Evolutionary conservation across 2,888 invertebrate species (phyloP), one percentile per base, ranked within the genome.

Genomic region (Polymixis flavicincta): DNA sequence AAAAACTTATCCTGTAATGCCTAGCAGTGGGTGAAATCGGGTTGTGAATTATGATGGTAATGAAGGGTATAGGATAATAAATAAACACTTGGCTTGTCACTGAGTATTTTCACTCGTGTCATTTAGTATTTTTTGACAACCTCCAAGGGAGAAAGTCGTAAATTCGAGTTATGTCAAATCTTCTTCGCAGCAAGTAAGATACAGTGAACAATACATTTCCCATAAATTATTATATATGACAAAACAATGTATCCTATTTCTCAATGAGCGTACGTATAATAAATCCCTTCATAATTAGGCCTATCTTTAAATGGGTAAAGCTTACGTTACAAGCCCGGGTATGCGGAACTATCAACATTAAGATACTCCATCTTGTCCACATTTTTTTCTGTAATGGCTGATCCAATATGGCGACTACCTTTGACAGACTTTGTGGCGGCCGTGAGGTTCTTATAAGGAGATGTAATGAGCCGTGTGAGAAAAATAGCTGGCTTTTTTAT

Each of bases 341-440:
- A 87, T 86, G 84, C 87, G 87, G 87, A 86, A 87, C 85, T 78
- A 59, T 11, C 32, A 57, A 60, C 65, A 71, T 71, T 75, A 66
- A 75, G 60, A 45, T 55, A 63, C 60, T 75, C 32, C 63, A 74
- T 76, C 78, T 67, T 83, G 69, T 32, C 57, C 61, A 84, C 87
- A 87, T 88, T 85, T 89, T n/a, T 89, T 84, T 87, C 78, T 66
- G 76, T 87, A 88, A 90, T 91, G 84, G 87, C 81, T 55, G 72
- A 37, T 69, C 88, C 52, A 82, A 92, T 87, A 92, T 87, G 92
- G 91, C 70, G 71, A 80, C 79, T 82, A 81, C 90, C 89, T 85
- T 87, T 88, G 90, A 89, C 89, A 93, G 93, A 93, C 93, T 76
- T 86, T 79, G 76, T 65, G 93, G 90, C 93, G 92, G 65, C 83